Evolutionary conservation across 35 echinoderm and acorn worm genomes (phyloP), one percentile per base, ranked within the genome.

Genomic region (Hemicentrotus pulcherrimus): DNA sequence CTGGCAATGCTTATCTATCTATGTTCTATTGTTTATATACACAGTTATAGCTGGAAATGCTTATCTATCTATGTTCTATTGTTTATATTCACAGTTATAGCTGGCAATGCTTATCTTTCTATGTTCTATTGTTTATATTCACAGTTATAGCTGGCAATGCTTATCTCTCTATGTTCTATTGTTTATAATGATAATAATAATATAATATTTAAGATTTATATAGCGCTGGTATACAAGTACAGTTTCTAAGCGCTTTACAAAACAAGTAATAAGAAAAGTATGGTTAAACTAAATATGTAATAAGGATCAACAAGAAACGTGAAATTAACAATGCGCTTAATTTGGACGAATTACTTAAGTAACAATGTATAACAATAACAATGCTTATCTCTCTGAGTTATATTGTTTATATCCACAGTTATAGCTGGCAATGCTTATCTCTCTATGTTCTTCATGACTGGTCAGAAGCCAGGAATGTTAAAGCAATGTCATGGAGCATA

Each of bases 401-500:
- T 59, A 86, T 86, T 45, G 22, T 89, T 94, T 95, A 22, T 24
- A 32, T 87, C 85, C 89, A 10, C 95, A 99, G 98, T 99, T 86
- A 97, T 99, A 92, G 96, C 97, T 31, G 98, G 98, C 59, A 99
- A 99, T 95, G 97, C 98, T 24, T 99, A 99, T 88, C 87, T 99
- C 47, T 95, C 97, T 30, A 65, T 97, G 86, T 99, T 99, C 88
- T 99, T 99, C 94, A 95, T 95, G 31, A 96, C 94, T 92, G 97
- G 98, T 86, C 98, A 98, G 71, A 99, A 95, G 71, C 61, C 96
- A 47, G 61, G 55, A 7, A 96, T 99, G 85, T 95, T 99, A 33
- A 99, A 97, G 55, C 98, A 99, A 95, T 99, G 98, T 95, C 86
- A 97, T 32, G 96, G 97, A 95, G 98, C 98, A 22, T 99, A 99